Percentiles rank a stretch among this genome's conserved stretches.
Conservation (phyloP, 2,797 vertebrate genomes). For the Martes flavigula region DNA sequence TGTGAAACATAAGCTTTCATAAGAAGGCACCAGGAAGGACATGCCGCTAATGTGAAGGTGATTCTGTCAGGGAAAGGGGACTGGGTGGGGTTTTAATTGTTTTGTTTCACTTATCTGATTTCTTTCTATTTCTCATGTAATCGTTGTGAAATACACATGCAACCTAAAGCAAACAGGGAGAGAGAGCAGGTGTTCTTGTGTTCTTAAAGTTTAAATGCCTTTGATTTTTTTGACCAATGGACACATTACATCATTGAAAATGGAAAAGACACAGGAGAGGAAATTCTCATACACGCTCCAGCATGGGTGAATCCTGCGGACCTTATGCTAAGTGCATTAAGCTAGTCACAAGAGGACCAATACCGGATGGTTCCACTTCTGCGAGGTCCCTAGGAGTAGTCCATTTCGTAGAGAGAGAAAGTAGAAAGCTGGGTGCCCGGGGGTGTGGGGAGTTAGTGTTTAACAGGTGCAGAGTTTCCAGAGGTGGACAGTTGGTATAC, state of each 20-base stretch:
- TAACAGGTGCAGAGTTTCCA: neutral
- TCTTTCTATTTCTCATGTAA: neutral
- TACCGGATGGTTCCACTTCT: fast-evolving
- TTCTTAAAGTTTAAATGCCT: neutral
- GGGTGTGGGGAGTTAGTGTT: fast-evolving
- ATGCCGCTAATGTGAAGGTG: fast-evolving
- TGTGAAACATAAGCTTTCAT: neutral
- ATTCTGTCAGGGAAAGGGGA: neutral
- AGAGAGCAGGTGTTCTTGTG: neutral
- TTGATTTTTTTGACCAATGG: neutral
- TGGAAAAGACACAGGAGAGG: neutral
- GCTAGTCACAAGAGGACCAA: neutral
- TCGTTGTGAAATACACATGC: neutral
- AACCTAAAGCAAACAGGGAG: neutral
- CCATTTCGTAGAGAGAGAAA: neutral
- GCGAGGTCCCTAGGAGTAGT: fast-evolving
- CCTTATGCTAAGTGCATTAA: neutral
- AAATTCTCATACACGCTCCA: neutral
- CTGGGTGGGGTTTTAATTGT: neutral
- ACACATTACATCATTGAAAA: neutral
- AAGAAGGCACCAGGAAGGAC: neutral
- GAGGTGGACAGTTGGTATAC: neutral
- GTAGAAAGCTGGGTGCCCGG: neutral
- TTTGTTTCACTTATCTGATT: neutral
- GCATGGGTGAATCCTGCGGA: neutral